phyloP scores from a whole-genome alignment of 2,888 invertebrate species.

The Drosophila quinaria region DNA sequence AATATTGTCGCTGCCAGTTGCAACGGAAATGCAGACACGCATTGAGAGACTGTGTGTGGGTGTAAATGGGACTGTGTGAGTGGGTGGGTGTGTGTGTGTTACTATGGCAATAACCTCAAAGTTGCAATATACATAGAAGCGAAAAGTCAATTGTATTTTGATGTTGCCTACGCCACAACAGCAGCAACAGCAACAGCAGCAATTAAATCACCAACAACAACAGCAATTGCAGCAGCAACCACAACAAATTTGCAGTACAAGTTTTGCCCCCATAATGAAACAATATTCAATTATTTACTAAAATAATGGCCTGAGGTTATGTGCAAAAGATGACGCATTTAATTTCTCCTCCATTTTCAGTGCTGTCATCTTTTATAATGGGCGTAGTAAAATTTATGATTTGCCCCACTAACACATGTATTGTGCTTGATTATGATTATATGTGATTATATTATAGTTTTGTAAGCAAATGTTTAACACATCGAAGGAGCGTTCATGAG shows the following conservation, averaged over 20 bases:
- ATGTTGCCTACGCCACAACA: constrained; percentile 58
- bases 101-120: constrained; percentile 65
- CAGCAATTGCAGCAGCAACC: constrained; percentile 61
- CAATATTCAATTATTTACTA: constrained; percentile 76
- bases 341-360: not conserved
- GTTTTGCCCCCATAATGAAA: constrained; percentile 56
- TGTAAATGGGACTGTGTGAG: not conserved
- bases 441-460: not conserved
- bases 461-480: not conserved
- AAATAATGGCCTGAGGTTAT: constrained; percentile 63
- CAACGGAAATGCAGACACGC: constrained; percentile 66
- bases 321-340: constrained; percentile 32
- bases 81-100: constrained; percentile 49
- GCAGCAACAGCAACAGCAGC: constrained; percentile 33
- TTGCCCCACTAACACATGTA: not conserved
- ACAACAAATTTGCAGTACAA: constrained; percentile 58
- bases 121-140: constrained; percentile 66
- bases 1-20: constrained; percentile 61
- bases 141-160: constrained; percentile 80
- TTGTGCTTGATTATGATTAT: not conserved
- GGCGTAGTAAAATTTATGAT: not conserved
- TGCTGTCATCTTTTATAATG: not conserved
- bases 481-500: not conserved
- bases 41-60: constrained; percentile 14
- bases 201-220: constrained; percentile 34